Evolutionary conservation across 1,140 invertebrate genomes (phyloP), one percentile per base, ranked within the genome.

Genomic region (Hyphantria cunea): DNA sequence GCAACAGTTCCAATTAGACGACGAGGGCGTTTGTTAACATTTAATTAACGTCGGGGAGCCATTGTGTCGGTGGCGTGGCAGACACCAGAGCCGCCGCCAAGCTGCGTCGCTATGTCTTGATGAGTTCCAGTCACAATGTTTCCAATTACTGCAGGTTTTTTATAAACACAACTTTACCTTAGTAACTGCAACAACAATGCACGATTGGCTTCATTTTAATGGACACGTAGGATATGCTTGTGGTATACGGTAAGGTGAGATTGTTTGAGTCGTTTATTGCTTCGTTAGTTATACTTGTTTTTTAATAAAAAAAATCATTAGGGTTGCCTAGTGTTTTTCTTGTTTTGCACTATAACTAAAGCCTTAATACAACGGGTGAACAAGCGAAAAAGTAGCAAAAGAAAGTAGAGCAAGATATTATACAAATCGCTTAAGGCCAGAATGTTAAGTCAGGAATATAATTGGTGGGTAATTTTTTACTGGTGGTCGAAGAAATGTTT

Each of bases 11-110:
- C 87, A 90, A 90, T 90, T 90, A 90, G 84, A 82, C 85, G 87
- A 84, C 83, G 82, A 90, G 87, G 82, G 85, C 84, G 87, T 90
- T 90, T 90, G 87, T 90, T 90, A 90, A 90, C 87, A 90, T 90
- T 90, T 90, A 88, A 90, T 88, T 90, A 90, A 88, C 84, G 82
- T 86, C 84, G 83, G 77, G 77, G 70, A 83, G 80, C 84, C 72
- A 90, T 90, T 90, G 87, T 90, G 82, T 84, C 76, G 78, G 72
- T 74, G n/a, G n/a, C n/a, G 54, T 49, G 42, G 80, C 75, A 76
- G 76, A 74, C 80, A 80, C 78, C 73, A 77, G 78, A 79, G 60
- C 66, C 59, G 60, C 37, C 60, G 55, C 34, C 51, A 51, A 44
- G 48, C 44, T 42, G 25, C 60, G 49, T 59, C 52, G 48, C 54